A percentile compares a stretch with the other conserved stretches of the same genome.
Evolutionary conservation across 2,113 vertebrate genomes (phyloP).

Genomic region (Elgaria multicarinata): DNA sequence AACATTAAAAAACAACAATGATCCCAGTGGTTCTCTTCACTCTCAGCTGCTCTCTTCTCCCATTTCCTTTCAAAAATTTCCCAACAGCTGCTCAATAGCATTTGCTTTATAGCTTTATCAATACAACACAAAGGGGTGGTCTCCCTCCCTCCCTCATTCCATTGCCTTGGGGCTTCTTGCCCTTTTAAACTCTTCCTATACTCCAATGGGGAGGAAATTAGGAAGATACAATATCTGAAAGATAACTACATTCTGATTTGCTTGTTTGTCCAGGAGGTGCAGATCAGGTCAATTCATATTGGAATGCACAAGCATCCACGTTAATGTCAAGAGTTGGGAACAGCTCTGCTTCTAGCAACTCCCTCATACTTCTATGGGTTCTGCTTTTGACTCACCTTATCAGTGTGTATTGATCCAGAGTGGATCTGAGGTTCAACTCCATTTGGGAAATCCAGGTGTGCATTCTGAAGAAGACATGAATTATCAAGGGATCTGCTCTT

Average conservation of each 20-base stretch:
- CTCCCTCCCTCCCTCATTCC: neutral
- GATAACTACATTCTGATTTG: too few species aligned
- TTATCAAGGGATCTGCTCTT: neutral
- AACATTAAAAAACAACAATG: neutral
- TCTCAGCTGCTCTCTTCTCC: neutral
- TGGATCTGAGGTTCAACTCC: constrained; percentile 3
- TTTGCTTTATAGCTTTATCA: neutral
- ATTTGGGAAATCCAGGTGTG: constrained; percentile 8
- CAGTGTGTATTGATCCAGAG: neutral
- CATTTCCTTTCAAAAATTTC: neutral
- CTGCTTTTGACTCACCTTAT: neutral
- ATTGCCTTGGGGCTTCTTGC: neutral
- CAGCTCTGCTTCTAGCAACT: neutral
- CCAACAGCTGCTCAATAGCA: too few species aligned
- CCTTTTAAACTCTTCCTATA: too few species aligned
- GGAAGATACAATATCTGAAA: too few species aligned
- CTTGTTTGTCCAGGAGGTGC: neutral
- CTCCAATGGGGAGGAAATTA: too few species aligned
- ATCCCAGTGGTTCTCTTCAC: neutral
- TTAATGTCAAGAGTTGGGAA: too few species aligned
- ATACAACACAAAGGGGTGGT: neutral
- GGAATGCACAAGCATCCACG: neutral
- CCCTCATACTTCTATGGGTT: neutral
- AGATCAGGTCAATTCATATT: neutral
- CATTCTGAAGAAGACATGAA: neutral